Percentiles rank a stretch among this genome's conserved stretches.
These are phyloP conservation scores for Meiosimyza decipiens DNA, from an alignment of 2,888 invertebrate genomes.

Conservation along the genomic window DNA sequence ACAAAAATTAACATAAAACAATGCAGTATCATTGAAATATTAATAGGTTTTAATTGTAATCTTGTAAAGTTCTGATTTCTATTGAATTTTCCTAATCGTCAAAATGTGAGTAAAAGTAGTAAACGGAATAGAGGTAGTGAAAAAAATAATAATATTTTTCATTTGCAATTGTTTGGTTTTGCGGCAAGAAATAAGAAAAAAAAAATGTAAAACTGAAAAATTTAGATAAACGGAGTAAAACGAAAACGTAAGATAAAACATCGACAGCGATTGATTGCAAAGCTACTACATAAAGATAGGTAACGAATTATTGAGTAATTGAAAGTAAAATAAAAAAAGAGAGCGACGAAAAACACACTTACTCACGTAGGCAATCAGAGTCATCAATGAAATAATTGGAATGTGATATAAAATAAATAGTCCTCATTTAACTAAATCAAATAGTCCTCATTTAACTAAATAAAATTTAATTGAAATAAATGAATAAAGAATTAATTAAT, in stretches of 20 bases:
- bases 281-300: neutral
- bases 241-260: constrained; percentile 24
- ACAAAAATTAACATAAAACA: too few relatives aligned
- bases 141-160: neutral
- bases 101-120: too few relatives aligned
- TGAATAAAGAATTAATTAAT: constrained; percentile 4
- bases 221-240: constrained; percentile 23
- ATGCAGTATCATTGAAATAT: too few relatives aligned
- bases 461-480: constrained; percentile 31
- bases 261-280: neutral
- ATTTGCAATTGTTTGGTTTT: neutral
- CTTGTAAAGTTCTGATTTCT: too few relatives aligned
- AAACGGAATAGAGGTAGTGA: too few relatives aligned
- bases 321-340: constrained; percentile 25
- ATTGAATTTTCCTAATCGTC: too few relatives aligned
- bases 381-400: constrained; percentile 62
- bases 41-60: too few relatives aligned
- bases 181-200: neutral
- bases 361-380: constrained; percentile 53
- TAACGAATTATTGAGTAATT: neutral
- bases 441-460: constrained; percentile 60
- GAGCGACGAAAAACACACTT: constrained; percentile 42
- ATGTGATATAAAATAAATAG: constrained; percentile 67
- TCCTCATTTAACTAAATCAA: constrained; percentile 62
- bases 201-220: neutral